Evolutionary conservation across 2,797 vertebrate genomes (phyloP), one percentile per base, ranked within the genome.

Genomic region (Gymnocypris eckloni): DNA sequence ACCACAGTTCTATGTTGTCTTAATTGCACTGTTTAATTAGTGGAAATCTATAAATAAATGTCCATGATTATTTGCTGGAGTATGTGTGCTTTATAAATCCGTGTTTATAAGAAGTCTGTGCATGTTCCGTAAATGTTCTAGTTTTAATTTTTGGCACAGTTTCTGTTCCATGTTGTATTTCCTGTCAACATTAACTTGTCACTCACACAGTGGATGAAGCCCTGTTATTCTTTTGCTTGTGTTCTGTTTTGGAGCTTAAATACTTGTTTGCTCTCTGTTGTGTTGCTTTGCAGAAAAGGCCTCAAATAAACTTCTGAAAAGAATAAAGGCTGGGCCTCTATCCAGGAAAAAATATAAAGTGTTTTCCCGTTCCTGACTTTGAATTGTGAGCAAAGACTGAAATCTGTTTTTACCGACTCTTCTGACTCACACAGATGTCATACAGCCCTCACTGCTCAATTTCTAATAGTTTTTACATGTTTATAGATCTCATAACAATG

Each of bases 261-360:
- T 9, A 82, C 45, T 52, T 77, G 5, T 48, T 79, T 33, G 61
- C 80, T 69, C 48, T 87, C n/a, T 82, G 5, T 82, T 79, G 66
- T 81, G 88, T 37, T 82, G 72, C 79, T 87, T 64, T 61, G 64
- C 88, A 81, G 71, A 85, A 87, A 80, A 91, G 81, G 80, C 81
- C 87, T 92, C 39, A 79, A 94, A 93, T 94, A 93, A 94, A 94
- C 70, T 86, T 82, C 77, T 66, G 82, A 90, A 87, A 75, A 79
- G 48, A 18, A 13, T 11, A 72, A 71, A 70, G 33, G 22, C 22
- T 48, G 61, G 10, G 11, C 67, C 25, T 66, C 5, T 25, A 25
- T 61, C 37, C 22, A 25, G 76, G 76, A 43, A 61, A 41, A 41
- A 78, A 61, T 61, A 25, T 59, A 4, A 37, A 61, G 37, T 43